These are phyloP conservation scores for Epinotia ramella DNA, from an alignment of 2,888 invertebrate species.

Conservation along the genomic window DNA sequence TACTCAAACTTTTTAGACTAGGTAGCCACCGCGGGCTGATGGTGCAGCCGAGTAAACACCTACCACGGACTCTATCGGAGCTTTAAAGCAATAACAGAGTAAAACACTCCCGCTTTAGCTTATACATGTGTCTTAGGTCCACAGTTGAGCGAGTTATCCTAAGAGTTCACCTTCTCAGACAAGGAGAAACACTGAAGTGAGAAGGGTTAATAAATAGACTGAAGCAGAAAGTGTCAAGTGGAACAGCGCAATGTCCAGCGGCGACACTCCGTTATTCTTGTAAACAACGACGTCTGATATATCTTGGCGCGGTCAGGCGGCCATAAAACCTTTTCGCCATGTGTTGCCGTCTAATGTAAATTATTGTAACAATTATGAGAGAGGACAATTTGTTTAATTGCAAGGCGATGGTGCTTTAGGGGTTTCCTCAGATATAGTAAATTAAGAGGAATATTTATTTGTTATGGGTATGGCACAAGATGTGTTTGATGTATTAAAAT, in stretches of 20 bases:
- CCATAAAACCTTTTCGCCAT: slow-evolving; percentile 62
- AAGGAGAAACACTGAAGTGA: too few relatives aligned
- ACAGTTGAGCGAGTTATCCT: too few relatives aligned
- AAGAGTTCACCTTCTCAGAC: too few relatives aligned
- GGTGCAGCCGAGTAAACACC: too few relatives aligned
- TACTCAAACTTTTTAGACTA: too few relatives aligned
- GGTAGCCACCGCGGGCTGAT: too few relatives aligned
- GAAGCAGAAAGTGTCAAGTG: slow-evolving; percentile 46
- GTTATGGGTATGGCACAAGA: background rate
- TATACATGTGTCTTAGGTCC: too few relatives aligned
- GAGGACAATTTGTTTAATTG: slow-evolving; percentile 46
- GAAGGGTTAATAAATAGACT: background rate
- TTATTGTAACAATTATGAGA: slow-evolving; percentile 46
- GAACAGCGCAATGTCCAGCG: slow-evolving; percentile 64
- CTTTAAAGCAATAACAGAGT: too few relatives aligned
- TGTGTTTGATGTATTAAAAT: background rate
- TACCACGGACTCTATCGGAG: too few relatives aligned
- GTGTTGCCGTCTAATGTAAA: slow-evolving; percentile 52
- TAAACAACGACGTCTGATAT: slow-evolving; percentile 80
- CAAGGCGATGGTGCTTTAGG: slow-evolving; percentile 18
- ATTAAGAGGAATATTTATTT: slow-evolving; percentile 22
- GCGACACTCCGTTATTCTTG: slow-evolving; percentile 80
- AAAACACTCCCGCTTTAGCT: too few relatives aligned
- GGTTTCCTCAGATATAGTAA: slow-evolving; percentile 23
- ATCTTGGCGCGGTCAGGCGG: slow-evolving; percentile 76